Base-by-base conservation (phyloP, 2,113 vertebrate genomes). In the Urocitellus parryii region DNA sequence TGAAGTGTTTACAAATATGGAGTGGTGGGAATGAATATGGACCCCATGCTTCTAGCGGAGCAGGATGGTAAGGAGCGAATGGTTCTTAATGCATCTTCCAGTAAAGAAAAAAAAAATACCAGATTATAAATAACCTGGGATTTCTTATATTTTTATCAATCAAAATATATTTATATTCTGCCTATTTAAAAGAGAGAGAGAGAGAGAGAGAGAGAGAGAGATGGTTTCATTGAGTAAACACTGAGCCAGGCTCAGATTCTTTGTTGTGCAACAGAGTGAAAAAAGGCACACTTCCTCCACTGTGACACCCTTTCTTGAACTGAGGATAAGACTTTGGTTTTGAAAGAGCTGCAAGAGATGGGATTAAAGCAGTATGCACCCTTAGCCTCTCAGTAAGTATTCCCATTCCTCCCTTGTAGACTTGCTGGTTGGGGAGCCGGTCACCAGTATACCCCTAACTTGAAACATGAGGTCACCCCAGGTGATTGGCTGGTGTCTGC, bases 81-180 rank as follows among this genome's bases (percentile, higher is more conserved):
- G 32, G 16, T 13, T 94, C 61, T 2, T 27, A 37, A 0, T 39
- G 27, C 16, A 92, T 56, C 48, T 79, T 11, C 9, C 12, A 78
- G 56, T 56, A 91, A 94, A 96, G 90, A 56, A 68, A 39, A 48
- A 80, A 90, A 91, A 79, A 67, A 4, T 24, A 67, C 8, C 80
- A 73, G 67, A 72, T 34, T 58, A n/a, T 61, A 70, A 90, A 82
- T 70, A 45, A 76, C 63, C 87, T 85, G 88, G 77, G 48, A 12
- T 13, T 90, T 68, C 63, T 65, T 88, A 37, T 70, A 89, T 76
- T 95, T 95, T 97, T 93, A 45, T 83, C 74, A 93, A 86, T 67
- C 74, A 68, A 88, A 89, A 93, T 93, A 25, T 85, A 95, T 95
- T 81, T 88, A 70, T 95, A 91, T 29, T 72, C 63, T 95, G n/a